Conservation (phyloP, 1,140 invertebrate genomes). For the Drosophila nigromelanica region DNA sequence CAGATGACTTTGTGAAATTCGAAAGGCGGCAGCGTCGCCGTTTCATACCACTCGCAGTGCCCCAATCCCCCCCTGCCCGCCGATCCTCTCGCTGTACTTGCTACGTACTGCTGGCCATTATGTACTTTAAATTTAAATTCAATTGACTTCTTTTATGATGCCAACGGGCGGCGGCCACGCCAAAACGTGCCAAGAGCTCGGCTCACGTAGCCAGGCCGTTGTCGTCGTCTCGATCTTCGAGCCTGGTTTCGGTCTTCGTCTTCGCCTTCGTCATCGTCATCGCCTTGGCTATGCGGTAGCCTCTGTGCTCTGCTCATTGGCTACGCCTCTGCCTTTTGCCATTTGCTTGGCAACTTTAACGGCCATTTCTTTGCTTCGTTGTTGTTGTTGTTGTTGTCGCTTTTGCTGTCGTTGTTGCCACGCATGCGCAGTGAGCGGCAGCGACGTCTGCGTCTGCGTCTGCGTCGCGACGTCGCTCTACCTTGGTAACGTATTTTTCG, state of each 20-base stretch:
- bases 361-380: slow-evolving; percentile 69
- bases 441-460: slow-evolving; percentile 18
- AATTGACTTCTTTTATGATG: slow-evolving; percentile 83
- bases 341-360: slow-evolving; percentile 79
- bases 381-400: slow-evolving; percentile 29
- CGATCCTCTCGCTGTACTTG: slow-evolving; percentile 6
- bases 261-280: slow-evolving; percentile 15
- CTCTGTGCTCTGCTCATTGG: slow-evolving; percentile 41
- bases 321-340: slow-evolving; percentile 77
- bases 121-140: slow-evolving; percentile 83
- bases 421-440: slow-evolving; percentile 60
- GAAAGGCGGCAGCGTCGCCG: slow-evolving; percentile 71
- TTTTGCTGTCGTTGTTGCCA: slow-evolving; percentile 55
- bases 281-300: slow-evolving; percentile 33
- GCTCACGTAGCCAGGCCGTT: slow-evolving; percentile 59
- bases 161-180: slow-evolving; percentile 78
- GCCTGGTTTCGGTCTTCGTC: background rate
- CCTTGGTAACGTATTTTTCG: slow-evolving; percentile 74
- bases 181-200: slow-evolving; percentile 63
- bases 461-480: slow-evolving; percentile 41
- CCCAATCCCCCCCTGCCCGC: background rate
- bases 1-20: slow-evolving; percentile 80
- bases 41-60: background rate
- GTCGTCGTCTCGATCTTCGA: slow-evolving; percentile 25
- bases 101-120: slow-evolving; percentile 63